Conservation (phyloP, 2,113 vertebrate species). For the Taxidea taxus region DNA sequence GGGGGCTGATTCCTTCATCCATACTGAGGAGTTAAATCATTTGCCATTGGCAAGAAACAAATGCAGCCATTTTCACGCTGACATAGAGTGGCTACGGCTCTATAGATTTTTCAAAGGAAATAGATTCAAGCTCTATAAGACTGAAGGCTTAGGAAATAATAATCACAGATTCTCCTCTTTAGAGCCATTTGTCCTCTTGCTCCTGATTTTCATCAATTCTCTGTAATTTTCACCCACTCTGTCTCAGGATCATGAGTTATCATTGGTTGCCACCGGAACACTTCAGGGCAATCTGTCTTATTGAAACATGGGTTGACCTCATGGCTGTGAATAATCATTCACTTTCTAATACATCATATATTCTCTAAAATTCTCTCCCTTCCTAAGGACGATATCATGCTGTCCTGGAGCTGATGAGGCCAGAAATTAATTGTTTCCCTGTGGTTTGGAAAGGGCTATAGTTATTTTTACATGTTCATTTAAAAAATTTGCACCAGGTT, state of each 20-base stretch:
- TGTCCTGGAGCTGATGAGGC: conserved; percentile 83
- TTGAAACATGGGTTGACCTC: conserved; percentile 92
- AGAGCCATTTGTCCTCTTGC: conserved; percentile 91
- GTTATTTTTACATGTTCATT: conserved; percentile 55
- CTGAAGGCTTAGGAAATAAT: conserved; percentile 73
- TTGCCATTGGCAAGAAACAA: conserved; percentile 73
- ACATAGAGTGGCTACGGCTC: conserved; percentile 44
- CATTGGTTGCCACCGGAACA: conserved; percentile 94
- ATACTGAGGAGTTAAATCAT: conserved; percentile 67
- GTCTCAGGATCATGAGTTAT: conserved; percentile 98
- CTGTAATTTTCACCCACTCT: conserved; percentile 90
- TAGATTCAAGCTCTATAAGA: conserved; percentile 73
- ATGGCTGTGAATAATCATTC: conserved; percentile 95
- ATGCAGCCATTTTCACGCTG: conserved; percentile 65
- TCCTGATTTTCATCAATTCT: conserved; percentile 94
- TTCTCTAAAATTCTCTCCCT: conserved; percentile 87
- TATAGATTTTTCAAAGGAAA: conserved; percentile 79
- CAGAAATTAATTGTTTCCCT: conserved; percentile 81
- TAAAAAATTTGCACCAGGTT: not conserved
- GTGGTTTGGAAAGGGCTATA: conserved; percentile 18
- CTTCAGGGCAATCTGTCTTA: conserved; percentile 96
- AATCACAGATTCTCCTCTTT: conserved; percentile 89
- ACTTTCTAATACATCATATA: conserved; percentile 93
- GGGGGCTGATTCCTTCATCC: not conserved
- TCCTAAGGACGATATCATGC: conserved; percentile 87